Evolutionary conservation across 2,888 invertebrate genomes (phyloP), one percentile per base, ranked within the genome.

Genomic region (Bombyx huttoni): DNA sequence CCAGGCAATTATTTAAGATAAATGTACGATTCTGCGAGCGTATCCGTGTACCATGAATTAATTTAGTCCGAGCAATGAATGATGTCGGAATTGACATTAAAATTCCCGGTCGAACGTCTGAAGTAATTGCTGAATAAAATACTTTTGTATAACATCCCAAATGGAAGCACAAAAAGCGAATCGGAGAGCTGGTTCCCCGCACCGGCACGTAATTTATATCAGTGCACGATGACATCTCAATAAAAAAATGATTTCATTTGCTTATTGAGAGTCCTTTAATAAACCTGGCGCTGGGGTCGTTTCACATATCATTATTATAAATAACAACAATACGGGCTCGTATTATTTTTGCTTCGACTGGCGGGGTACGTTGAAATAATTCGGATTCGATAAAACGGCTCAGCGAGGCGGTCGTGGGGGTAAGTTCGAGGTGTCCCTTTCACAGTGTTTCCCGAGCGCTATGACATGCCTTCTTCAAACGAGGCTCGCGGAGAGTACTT

Each of bases 181-280:
- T 62, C 70, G 63, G 62, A 66, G 65, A 67, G 58, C 67, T 61
- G 59, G 64, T 61, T 67, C 59, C 64, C 72, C 74, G 73, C 72
- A 79, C 74, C 77, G 71, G 70, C 71, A 52, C 65, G 81, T 84
- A 81, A 87, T 86, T 87, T 87, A 87, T 87, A 83, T 84, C 80
- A 70, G 78, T 70, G 73, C 74, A 75, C 74, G 87, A 85, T 85
- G 87, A 88, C 87, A 86, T 79, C 83, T 87, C 81, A 87, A 87
- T 87, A 88, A 88, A 86, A 85, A 88, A 87, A 86, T 85, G 81
- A 86, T 87, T 86, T 82, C 87, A 87, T 87, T 88, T 88, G 87
- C 84, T 88, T 88, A 88, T 87, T 86, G 86, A 85, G 84, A 85
- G 84, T 68, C 81, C 78, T 86, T 40, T 87, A 87, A 87, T 86